Evolutionary conservation across 1,140 invertebrate genomes (phyloP).

Genomic region (Saccostrea glomerata): DNA sequence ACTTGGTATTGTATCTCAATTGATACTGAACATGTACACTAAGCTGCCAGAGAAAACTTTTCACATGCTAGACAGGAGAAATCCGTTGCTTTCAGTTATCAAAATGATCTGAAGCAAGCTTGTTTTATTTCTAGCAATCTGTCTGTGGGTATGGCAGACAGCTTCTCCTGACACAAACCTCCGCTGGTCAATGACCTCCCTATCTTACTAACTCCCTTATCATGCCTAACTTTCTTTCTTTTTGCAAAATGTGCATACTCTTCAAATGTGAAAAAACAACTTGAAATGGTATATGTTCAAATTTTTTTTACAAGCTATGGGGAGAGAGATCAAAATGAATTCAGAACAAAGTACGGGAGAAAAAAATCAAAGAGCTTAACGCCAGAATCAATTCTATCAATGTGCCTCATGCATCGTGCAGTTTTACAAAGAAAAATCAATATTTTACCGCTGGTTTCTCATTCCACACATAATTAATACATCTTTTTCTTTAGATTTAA

Average conservation of each 20-base stretch:
- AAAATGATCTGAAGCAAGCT: conserved; percentile 27
- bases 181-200: not conserved
- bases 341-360: not conserved
- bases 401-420: not conserved
- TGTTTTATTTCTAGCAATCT: conserved; percentile 33
- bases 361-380: not conserved
- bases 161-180: conserved; percentile 8
- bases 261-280: not conserved
- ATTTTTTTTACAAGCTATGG: not conserved
- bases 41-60: not conserved
- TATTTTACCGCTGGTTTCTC: conserved; percentile 2
- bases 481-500: conserved; percentile 3
- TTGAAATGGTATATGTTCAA: not conserved
- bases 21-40: conserved; percentile 9
- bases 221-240: not conserved
- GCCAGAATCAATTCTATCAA: conserved; percentile 18
- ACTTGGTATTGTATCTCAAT: conserved; percentile 1
- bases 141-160: conserved; percentile 10
- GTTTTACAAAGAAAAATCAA: conserved; percentile 13
- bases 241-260: not conserved
- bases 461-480: conserved; percentile 31
- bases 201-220: not conserved
- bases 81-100: not conserved
- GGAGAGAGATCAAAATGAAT: not conserved
- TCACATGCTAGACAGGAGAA: conserved; percentile 8